phyloP scores from a whole-genome alignment of 2,797 vertebrate genomes.

The Gymnopithys bicolor region DNA sequence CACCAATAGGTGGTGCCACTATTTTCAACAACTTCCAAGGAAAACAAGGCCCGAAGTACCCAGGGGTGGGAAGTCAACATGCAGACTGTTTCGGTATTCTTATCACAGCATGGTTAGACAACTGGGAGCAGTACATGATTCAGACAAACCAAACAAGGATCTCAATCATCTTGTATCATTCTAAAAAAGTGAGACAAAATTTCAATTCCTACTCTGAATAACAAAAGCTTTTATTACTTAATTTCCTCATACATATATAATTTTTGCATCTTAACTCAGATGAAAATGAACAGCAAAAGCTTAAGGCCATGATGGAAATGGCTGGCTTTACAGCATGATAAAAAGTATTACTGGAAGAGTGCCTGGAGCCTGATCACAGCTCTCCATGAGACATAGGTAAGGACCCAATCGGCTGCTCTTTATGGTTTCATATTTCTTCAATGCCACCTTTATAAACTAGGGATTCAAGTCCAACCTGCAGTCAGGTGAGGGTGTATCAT shows the following conservation, averaged over 20 bases:
- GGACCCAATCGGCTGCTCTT: neutral
- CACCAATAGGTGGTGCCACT: neutral
- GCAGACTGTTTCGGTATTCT: neutral
- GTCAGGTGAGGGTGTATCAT: neutral
- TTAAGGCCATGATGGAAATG: neutral
- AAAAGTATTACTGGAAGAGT: neutral
- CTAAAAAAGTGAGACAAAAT: neutral
- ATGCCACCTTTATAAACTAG: neutral
- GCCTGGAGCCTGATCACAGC: neutral
- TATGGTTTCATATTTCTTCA: neutral
- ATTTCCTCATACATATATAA: neutral
- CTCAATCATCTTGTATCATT: neutral
- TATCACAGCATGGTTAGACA: neutral
- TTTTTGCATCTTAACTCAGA: neutral
- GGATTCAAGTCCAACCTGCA: neutral
- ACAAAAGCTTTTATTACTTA: neutral
- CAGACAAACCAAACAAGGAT: neutral
- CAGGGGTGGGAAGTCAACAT: neutral
- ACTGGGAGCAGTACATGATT: neutral
- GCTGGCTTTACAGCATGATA: neutral
- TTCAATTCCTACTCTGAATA: neutral
- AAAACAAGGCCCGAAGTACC: neutral
- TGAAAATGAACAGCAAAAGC: neutral
- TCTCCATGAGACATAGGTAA: neutral
- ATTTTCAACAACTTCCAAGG: neutral